Evolutionary conservation across 2,888 invertebrate species (phyloP), one percentile per base, ranked within the genome.

Genomic region (Temnothorax unifasciatus): DNA sequence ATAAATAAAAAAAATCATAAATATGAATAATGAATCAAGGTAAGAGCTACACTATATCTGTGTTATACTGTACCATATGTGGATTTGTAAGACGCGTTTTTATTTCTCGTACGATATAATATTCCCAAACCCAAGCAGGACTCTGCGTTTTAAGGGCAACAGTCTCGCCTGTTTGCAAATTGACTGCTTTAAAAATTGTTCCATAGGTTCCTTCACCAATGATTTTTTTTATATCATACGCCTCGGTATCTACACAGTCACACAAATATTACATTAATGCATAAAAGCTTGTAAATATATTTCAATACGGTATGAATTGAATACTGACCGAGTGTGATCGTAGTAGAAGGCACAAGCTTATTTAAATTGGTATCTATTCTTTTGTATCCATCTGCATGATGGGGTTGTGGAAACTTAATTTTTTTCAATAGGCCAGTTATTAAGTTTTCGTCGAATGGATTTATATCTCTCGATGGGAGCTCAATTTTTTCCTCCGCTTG

Each of bases 101-200:
- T 85, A 99, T 96, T 95, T 98, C 98, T 93, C 97, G 96, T 91
- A 98, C 97, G 91, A 99, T 98, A 94, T 99, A 99, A 94, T 97
- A 98, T 94, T 99, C 99, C 99, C 99, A 99, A 81, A 97, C 97
- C 95, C 98, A 98, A 57, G 98, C 96, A 2, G 98, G 98, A 91
- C 97, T 97, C 95, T 99, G 98, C 90, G 97, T 97, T 96, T 99
- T 98, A 38, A 98, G 95, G 38, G 97, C 98, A 83, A 97, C 97
- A 21, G 96, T 95, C 92, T 96, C 96, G 88, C 96, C 96, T 69
- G 95, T 96, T 82, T 96, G 96, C 34, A 95, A 89, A 92, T 97
- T 91, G 77, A 96, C 94, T 87, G 96, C 97, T 95, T 97, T 96
- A 92, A 96, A 97, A 57, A 98, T 97, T 63, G 97, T 97, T 38